Conservation (phyloP, 2,888 invertebrate species). For the Scelioninae gen. 1 region DNA sequence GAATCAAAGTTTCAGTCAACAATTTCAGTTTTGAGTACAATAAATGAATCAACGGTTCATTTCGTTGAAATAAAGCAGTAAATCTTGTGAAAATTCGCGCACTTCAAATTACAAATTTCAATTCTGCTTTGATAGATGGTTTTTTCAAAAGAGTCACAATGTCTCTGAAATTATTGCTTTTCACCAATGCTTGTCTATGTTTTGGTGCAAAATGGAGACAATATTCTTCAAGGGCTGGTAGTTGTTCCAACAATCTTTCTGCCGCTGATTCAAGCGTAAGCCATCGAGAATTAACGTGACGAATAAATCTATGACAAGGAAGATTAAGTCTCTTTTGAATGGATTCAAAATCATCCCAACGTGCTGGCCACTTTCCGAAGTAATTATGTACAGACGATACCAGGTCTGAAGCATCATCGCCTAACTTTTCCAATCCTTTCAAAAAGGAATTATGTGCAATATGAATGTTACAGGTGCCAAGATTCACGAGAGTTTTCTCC, state of each 20-base stretch:
- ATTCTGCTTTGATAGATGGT: constrained; percentile 39
- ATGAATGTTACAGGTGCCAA: constrained; percentile 58
- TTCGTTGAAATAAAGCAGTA: constrained; percentile 56
- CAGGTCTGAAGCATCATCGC: constrained; percentile 35
- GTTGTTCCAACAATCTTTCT: constrained; percentile 47
- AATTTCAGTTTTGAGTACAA: constrained; percentile 39
- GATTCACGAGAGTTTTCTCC: constrained; percentile 11
- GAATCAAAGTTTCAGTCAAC: constrained; percentile 31
- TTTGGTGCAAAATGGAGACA: constrained; percentile 27
- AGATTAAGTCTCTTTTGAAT: constrained; percentile 39
- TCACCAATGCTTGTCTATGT: constrained; percentile 1
- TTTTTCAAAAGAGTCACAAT: constrained; percentile 19
- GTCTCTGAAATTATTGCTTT: constrained; percentile 18
- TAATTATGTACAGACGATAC: constrained; percentile 37
- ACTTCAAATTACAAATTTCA: constrained; percentile 47
- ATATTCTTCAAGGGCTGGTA: constrained; percentile 39
- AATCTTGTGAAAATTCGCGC: constrained; percentile 35
- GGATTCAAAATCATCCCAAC: constrained; percentile 48
- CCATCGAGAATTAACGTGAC: constrained; percentile 54
- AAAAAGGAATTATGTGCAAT: constrained; percentile 54
- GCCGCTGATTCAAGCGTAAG: constrained; percentile 39
- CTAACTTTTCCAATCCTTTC: constrained; percentile 44
- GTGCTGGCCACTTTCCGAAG: constrained; percentile 34
- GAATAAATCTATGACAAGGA: constrained; percentile 44
- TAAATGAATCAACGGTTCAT: constrained; percentile 67